Conservation (phyloP, 1,140 invertebrate genomes). For the Drosophila aff. region DNA sequence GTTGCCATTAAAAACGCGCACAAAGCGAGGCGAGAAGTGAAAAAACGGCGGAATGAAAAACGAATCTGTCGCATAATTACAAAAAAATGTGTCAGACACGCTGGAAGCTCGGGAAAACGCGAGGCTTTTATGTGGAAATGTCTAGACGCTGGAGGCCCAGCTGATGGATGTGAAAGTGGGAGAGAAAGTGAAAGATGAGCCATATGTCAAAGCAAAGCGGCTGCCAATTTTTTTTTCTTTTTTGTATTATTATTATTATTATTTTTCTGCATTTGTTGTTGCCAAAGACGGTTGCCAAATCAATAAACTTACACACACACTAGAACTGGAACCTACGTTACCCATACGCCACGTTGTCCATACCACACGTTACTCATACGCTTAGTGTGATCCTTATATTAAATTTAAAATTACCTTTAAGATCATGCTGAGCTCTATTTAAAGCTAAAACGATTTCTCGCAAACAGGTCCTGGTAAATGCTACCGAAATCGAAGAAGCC, state of each 20-base stretch:
- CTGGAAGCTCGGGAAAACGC: constrained; percentile 38
- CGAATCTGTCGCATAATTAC: constrained; percentile 78
- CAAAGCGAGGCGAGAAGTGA: constrained; percentile 32
- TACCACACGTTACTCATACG: constrained; percentile 1
- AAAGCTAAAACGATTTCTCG: fast-evolving
- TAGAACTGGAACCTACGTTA: neutral
- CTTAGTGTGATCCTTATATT: neutral
- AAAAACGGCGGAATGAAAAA: constrained; percentile 42
- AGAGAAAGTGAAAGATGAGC: constrained; percentile 14
- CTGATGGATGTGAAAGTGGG: constrained; percentile 31
- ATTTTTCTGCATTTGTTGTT: constrained; percentile 46
- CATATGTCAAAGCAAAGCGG: constrained; percentile 53
- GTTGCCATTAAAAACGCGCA: constrained; percentile 70
- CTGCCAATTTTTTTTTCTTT: constrained; percentile 36
- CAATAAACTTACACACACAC: constrained; percentile 40
- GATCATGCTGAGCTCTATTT: neutral
- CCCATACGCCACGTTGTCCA: neutral
- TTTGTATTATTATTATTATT: neutral
- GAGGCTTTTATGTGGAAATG: constrained; percentile 70
- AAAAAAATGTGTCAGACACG: constrained; percentile 71
- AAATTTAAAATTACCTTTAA: no score
- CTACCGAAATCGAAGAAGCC: constrained; percentile 3
- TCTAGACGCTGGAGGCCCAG: constrained; percentile 60
- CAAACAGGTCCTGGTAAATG: neutral
- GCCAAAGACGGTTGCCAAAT: constrained; percentile 39